These are phyloP conservation scores for Pristionchus mayeri DNA, from an alignment of 2,888 invertebrate genomes.

Conservation along the genomic window DNA sequence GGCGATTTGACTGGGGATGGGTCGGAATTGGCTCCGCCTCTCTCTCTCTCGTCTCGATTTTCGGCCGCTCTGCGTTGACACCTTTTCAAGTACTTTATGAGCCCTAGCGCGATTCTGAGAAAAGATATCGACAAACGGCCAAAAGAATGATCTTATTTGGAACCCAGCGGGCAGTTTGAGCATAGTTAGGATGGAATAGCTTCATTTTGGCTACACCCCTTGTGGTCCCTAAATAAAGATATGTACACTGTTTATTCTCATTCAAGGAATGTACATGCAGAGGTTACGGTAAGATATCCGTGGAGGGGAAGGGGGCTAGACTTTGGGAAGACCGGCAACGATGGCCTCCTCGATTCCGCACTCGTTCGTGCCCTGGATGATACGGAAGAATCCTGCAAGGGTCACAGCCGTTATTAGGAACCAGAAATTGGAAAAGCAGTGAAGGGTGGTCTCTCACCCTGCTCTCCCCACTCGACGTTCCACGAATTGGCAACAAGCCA, in stretches of 20 bases:
- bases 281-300: neutral
- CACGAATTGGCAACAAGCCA: constrained; percentile 94
- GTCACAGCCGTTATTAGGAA: constrained; percentile 7
- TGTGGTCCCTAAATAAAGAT: neutral
- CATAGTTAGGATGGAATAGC: too few relatives aligned
- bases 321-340: constrained; percentile 55
- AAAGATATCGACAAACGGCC: too few relatives aligned
- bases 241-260: neutral
- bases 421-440: neutral
- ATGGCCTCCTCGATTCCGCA: constrained; percentile 57
- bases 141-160: too few relatives aligned
- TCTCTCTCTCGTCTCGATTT: too few relatives aligned
- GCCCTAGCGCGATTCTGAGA: too few relatives aligned
- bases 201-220: too few relatives aligned
- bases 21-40: too few relatives aligned
- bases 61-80: too few relatives aligned
- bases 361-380: constrained; percentile 58
- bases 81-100: too few relatives aligned
- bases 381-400: constrained; percentile 72
- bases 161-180: too few relatives aligned
- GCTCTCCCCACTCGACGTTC: constrained; percentile 93
- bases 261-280: neutral
- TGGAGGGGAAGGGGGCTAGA: neutral
- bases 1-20: too few relatives aligned
- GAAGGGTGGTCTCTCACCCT: constrained; percentile 70